phyloP scores from a whole-genome alignment of 2,888 invertebrate genomes.

The Mimas tiliae region DNA sequence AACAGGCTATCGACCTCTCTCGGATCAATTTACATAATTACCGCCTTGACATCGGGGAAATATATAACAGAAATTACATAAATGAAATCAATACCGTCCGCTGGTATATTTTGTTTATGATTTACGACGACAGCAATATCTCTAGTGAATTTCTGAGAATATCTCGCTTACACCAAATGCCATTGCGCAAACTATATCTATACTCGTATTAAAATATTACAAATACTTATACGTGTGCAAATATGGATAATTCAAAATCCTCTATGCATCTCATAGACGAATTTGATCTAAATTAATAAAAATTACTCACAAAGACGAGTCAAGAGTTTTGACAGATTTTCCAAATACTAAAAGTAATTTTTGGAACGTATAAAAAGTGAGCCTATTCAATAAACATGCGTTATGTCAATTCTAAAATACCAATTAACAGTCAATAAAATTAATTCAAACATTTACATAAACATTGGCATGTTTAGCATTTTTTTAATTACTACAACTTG shows the following conservation, averaged over 20 bases:
- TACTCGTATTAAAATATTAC: background rate
- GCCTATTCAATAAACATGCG: slow-evolving; percentile 8
- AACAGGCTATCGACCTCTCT: slow-evolving; percentile 62
- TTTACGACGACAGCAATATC: slow-evolving; percentile 37
- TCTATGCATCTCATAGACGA: too few relatives aligned
- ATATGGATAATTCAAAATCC: too few relatives aligned
- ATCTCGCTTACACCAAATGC: slow-evolving; percentile 33
- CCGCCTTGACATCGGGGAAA: slow-evolving; percentile 50
- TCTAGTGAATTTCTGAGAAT: slow-evolving; percentile 37
- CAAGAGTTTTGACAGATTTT: background rate
- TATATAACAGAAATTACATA: slow-evolving; percentile 48
- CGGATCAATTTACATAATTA: slow-evolving; percentile 66
- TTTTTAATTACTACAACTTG: slow-evolving; percentile 27
- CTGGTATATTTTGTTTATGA: slow-evolving; percentile 37
- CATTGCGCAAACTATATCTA: slow-evolving; percentile 38
- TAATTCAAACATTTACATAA: slow-evolving; percentile 39
- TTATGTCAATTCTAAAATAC: slow-evolving; percentile 22
- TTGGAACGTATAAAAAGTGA: background rate
- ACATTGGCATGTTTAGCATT: slow-evolving; percentile 29
- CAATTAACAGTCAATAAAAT: slow-evolving; percentile 43
- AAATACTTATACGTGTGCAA: too few relatives aligned
- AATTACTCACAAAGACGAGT: background rate
- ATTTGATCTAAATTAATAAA: background rate
- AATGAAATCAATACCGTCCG: slow-evolving; percentile 43
- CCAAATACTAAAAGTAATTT: background rate